Evolutionary conservation across 2,113 vertebrate species (phyloP).

Genomic region (Macquaria ambigua): DNA sequence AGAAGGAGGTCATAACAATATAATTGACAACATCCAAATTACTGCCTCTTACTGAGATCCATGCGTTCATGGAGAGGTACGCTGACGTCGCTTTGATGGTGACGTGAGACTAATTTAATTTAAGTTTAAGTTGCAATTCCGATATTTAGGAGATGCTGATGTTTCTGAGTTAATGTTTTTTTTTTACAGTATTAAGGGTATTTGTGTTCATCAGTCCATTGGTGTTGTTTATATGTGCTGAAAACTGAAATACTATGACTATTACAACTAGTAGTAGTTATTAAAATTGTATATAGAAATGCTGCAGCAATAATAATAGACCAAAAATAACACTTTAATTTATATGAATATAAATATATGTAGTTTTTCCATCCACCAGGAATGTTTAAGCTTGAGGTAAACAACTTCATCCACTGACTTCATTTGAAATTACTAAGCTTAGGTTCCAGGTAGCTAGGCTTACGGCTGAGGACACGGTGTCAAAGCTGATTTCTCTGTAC

Average conservation of each 20-base stretch:
- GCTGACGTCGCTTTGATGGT: not conserved
- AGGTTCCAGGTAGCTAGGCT: conserved; percentile 25
- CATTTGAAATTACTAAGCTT: conserved; percentile 7
- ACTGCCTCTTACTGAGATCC: not conserved
- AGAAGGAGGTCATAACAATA: not conserved
- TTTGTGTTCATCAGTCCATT: not conserved
- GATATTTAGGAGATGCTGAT: not conserved
- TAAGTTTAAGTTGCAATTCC: not conserved
- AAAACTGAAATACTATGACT: not conserved
- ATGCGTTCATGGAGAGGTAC: not conserved
- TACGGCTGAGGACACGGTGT: conserved; percentile 11
- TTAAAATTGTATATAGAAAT: not conserved
- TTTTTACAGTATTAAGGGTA: not conserved
- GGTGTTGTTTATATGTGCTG: not conserved
- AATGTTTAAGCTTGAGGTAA: not conserved
- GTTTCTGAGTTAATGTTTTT: not conserved
- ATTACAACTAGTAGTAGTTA: not conserved
- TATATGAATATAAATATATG: too few relatives aligned
- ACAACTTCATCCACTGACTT: not conserved
- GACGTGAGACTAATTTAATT: not conserved
- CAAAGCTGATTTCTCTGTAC: conserved; percentile 3
- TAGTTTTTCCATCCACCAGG: not conserved
- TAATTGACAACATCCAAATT: not conserved
- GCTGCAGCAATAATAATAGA: not conserved
- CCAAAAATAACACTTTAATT: not conserved